These are phyloP conservation scores for Symphodus melops DNA, from an alignment of 2,113 vertebrate species.

Conservation along the genomic window DNA sequence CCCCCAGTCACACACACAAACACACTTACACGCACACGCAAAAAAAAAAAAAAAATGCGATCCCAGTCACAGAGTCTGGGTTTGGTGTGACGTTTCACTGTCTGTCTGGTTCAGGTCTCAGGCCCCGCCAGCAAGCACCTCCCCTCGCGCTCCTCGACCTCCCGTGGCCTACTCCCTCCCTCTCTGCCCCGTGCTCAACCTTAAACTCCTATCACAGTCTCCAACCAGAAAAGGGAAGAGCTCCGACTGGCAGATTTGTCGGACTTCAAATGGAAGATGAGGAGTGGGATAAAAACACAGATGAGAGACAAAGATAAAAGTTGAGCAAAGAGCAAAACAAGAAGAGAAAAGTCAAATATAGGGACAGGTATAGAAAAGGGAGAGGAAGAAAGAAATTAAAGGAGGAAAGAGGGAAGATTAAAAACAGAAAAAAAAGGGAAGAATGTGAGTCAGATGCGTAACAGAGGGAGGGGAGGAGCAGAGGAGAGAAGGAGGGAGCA, in stretches of 20 bases:
- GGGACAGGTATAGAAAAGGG: background rate
- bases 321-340: background rate
- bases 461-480: slow-evolving; percentile 1
- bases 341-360: background rate
- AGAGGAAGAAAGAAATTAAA: background rate
- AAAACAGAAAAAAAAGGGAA: background rate
- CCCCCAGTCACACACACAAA: slow-evolving; percentile 44
- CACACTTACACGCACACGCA: slow-evolving; percentile 43
- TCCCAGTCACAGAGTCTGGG: slow-evolving; percentile 66
- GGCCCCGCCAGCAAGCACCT: slow-evolving; percentile 41
- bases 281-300: background rate
- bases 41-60: too few relatives aligned
- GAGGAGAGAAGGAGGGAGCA: slow-evolving; percentile 42
- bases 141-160: slow-evolving; percentile 28
- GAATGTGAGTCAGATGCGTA: slow-evolving; percentile 15
- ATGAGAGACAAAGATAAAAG: background rate
- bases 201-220: slow-evolving; percentile 21
- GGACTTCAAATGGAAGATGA: background rate
- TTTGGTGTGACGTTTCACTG: slow-evolving; percentile 69
- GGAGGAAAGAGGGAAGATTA: background rate
- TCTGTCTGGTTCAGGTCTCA: slow-evolving; percentile 71
- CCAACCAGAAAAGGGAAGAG: slow-evolving; percentile 4
- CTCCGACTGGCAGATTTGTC: slow-evolving; percentile 6
- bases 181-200: slow-evolving; percentile 33
- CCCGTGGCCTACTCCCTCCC: slow-evolving; percentile 12